A percentile compares a stretch with the other conserved stretches of the same genome.
phyloP scores from a whole-genome alignment of 2,797 vertebrate species.

The Chelon auratus region DNA sequence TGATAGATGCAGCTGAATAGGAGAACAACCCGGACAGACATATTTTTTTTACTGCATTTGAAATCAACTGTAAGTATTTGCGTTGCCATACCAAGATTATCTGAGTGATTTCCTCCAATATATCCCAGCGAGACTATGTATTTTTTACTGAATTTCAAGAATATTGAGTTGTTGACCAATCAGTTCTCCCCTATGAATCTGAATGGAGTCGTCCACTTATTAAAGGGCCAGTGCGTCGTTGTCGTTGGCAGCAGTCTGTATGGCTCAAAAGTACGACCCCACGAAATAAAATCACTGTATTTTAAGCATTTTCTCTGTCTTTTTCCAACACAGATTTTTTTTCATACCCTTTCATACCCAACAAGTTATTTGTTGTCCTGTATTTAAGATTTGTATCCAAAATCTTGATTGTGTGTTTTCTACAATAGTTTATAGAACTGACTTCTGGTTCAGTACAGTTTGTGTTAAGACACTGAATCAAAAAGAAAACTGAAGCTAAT shows the following conservation, averaged over 20 bases:
- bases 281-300: neutral
- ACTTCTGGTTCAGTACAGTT: too few species aligned
- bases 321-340: too few species aligned
- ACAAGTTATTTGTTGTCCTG: too few species aligned
- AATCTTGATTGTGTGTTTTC: too few species aligned
- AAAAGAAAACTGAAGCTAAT: too few species aligned
- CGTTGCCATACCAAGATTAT: accelerated
- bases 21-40: neutral
- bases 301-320: too few species aligned
- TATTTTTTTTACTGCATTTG: neutral
- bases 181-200: conserved; percentile 33
- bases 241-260: conserved; percentile 16
- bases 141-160: neutral
- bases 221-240: conserved; percentile 61
- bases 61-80: accelerated
- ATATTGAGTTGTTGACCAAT: neutral
- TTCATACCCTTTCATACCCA: too few species aligned
- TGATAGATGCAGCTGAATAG: conserved; percentile 3
- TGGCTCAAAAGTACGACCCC: neutral
- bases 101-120: accelerated
- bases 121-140: accelerated
- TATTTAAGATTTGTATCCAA: too few species aligned
- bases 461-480: too few species aligned
- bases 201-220: conserved; percentile 50
- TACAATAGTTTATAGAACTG: too few species aligned